A percentile compares a stretch with the other conserved stretches of the same genome.
phyloP scores from a whole-genome alignment of 1,140 invertebrate genomes.

The Solen grandis region DNA sequence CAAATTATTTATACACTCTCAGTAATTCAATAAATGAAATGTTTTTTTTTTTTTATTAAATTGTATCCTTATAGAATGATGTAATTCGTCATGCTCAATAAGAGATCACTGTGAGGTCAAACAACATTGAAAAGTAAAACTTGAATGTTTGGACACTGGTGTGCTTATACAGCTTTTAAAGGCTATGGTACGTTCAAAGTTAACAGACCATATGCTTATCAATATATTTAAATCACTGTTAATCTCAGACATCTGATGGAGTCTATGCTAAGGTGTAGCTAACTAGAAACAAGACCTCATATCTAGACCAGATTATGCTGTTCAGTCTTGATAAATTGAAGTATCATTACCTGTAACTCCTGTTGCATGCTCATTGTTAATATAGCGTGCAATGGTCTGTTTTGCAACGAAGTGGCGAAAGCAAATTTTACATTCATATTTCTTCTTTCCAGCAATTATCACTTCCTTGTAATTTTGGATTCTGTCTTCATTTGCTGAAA shows the following conservation, averaged over 20 bases:
- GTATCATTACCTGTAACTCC: conserved; percentile 26
- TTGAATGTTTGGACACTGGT: conserved; percentile 26
- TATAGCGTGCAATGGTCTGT: conserved; percentile 28
- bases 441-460: conserved; percentile 28
- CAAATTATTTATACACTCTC: conserved; percentile 30
- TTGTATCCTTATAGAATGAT: too few species aligned
- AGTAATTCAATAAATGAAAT: conserved; percentile 31
- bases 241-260: conserved; percentile 27
- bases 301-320: conserved; percentile 30
- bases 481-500: conserved; percentile 33
- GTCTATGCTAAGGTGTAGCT: conserved; percentile 17
- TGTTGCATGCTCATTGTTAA: conserved; percentile 28
- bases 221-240: conserved; percentile 29
- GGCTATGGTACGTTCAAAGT: conserved; percentile 26
- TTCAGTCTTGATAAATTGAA: conserved; percentile 27
- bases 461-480: conserved; percentile 8
- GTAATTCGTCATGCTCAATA: conserved; percentile 29
- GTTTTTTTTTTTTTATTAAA: conserved; percentile 29
- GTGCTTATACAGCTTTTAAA: conserved; percentile 28
- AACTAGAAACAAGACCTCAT: conserved; percentile 31
- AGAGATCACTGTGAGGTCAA: conserved; percentile 25
- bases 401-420: conserved; percentile 25
- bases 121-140: conserved; percentile 32
- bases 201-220: conserved; percentile 25
- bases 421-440: conserved; percentile 28